A percentile compares a stretch with the other conserved stretches of the same genome.
Conservation (phyloP, 1,140 invertebrate genomes). For the Platyscapa corneri region DNA sequence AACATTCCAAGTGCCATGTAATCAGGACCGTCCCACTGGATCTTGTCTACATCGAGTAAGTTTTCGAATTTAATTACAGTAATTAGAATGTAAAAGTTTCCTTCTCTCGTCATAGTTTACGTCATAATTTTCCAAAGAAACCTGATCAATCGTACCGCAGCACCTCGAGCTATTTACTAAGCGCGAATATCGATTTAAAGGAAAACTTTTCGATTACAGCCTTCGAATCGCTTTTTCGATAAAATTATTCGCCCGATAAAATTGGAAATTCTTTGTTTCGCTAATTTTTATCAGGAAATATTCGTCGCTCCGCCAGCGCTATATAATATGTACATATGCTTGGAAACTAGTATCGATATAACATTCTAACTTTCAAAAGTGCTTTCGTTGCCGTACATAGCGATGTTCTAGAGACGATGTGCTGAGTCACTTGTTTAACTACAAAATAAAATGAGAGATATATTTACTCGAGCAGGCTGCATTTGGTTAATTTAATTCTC, state of each 20-base stretch:
- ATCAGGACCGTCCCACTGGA: not conserved
- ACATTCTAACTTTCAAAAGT: too few species aligned
- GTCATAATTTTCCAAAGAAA: slow-evolving; percentile 25
- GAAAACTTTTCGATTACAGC: slow-evolving; percentile 64
- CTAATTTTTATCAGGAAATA: too few species aligned
- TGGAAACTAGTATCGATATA: too few species aligned
- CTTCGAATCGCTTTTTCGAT: slow-evolving; percentile 19
- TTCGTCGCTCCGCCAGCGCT: too few species aligned
- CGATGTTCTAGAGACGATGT: not conserved
- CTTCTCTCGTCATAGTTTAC: slow-evolving; percentile 45
- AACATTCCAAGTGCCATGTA: not conserved
- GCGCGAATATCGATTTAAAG: slow-evolving; percentile 64
- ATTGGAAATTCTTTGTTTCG: not conserved
- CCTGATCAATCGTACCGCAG: slow-evolving; percentile 61
- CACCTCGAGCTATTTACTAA: slow-evolving; percentile 61
- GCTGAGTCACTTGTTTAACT: not conserved
- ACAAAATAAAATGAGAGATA: not conserved
- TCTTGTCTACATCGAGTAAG: slow-evolving; percentile 61
- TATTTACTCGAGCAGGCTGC: not conserved
- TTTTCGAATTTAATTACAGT: slow-evolving; percentile 70
- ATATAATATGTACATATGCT: too few species aligned
- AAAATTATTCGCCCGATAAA: not conserved
- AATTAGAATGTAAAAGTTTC: slow-evolving; percentile 68
- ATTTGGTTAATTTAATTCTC: slow-evolving; percentile 35
- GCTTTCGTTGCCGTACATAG: too few species aligned